Conservation (phyloP, 2,113 vertebrate species). For the Petroica traversi region DNA sequence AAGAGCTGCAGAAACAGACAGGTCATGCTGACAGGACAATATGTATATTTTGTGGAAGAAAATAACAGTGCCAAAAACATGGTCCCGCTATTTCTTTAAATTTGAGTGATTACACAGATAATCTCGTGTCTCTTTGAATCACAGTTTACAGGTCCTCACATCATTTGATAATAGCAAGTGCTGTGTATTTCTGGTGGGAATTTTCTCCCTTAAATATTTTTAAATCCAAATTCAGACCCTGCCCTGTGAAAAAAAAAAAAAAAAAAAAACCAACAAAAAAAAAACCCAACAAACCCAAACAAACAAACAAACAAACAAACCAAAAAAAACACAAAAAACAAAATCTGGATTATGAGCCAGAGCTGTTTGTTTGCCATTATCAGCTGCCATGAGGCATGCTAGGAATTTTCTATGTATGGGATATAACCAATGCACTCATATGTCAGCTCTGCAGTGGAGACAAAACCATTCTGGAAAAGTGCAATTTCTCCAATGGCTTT, state of each 20-base stretch:
- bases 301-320: too few relatives aligned
- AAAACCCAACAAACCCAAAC: too few relatives aligned
- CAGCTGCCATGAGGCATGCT: neutral
- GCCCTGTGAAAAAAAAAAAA: neutral
- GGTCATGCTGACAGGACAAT: neutral
- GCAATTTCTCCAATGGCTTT: neutral
- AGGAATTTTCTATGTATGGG: neutral
- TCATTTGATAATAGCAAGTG: neutral
- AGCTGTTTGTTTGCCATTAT: conserved; percentile 6
- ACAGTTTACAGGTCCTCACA: neutral
- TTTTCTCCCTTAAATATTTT: neutral
- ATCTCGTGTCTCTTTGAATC: neutral
- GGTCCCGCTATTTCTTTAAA: neutral
- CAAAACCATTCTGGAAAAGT: neutral
- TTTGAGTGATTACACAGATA: conserved; percentile 26
- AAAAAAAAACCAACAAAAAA: neutral
- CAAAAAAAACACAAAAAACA: neutral
- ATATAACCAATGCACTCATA: neutral
- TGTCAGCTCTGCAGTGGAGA: neutral
- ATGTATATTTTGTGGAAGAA: neutral
- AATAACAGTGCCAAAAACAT: neutral
- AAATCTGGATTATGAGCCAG: neutral
- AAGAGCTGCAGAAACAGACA: neutral
- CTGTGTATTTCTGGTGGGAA: neutral
- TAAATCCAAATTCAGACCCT: conserved; percentile 3